A percentile compares a stretch with the other conserved stretches of the same genome.
Conservation (phyloP, 2,888 invertebrate species). For the Catocala fraxini region DNA sequence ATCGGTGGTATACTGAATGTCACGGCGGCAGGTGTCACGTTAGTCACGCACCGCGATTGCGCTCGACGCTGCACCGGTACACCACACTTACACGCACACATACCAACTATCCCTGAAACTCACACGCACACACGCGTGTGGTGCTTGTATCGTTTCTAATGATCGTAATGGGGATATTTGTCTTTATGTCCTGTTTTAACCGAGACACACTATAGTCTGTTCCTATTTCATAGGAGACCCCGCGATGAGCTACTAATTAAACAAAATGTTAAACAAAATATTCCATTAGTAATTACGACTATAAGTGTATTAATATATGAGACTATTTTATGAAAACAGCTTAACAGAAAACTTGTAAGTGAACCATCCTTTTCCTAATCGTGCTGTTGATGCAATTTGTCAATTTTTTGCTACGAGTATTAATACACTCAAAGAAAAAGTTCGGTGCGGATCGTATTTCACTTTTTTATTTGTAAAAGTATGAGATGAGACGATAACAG, state of each 20-base stretch:
- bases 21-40: too few species aligned
- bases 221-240: too few species aligned
- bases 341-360: not conserved
- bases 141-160: conserved; percentile 3
- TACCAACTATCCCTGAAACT: conserved; percentile 2
- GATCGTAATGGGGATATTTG: conserved; percentile 12
- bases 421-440: too few species aligned
- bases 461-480: conserved; percentile 16
- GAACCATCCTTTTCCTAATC: conserved; percentile 4
- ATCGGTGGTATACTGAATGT: too few species aligned
- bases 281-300: not conserved
- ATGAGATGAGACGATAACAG: conserved; percentile 14
- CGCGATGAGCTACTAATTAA: too few species aligned
- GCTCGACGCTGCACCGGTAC: not conserved
- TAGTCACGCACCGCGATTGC: too few species aligned
- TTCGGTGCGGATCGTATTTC: conserved; percentile 8
- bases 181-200: not conserved
- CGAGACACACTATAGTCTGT: too few species aligned
- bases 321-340: not conserved
- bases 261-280: not conserved
- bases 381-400: conserved; percentile 14
- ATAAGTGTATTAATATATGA: not conserved
- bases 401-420: conserved; percentile 11
- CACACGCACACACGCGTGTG: not conserved
- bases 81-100: not conserved